Conservation (phyloP, 2,113 vertebrate genomes). For the Hyaena hyaena region DNA sequence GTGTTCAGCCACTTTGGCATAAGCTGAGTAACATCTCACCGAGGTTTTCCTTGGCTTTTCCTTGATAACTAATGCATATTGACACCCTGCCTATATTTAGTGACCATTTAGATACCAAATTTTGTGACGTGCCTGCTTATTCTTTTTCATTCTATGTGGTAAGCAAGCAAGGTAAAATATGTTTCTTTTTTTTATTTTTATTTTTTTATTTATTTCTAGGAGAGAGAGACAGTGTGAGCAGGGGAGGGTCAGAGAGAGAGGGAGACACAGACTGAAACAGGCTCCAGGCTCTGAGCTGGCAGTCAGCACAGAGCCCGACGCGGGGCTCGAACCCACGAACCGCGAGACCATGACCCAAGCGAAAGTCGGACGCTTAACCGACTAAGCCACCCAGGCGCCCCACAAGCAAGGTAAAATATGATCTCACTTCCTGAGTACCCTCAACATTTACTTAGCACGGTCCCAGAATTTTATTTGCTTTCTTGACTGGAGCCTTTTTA, state of each 20-base stretch:
- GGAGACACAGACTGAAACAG: no score
- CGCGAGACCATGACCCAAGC: no score
- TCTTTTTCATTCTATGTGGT: background rate
- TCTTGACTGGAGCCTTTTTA: background rate
- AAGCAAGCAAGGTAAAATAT: background rate
- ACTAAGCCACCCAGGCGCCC: no score
- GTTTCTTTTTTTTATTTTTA: no score
- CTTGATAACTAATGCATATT: background rate
- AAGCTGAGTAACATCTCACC: background rate
- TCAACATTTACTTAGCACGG: background rate
- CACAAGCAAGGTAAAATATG: background rate
- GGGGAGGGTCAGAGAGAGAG: no score
- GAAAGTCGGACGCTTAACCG: no score
- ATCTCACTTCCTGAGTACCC: background rate
- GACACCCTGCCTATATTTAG: background rate
- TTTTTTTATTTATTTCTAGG: no score
- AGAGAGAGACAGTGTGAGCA: no score
- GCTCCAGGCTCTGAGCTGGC: no score
- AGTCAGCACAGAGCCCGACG: no score
- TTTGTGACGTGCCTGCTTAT: background rate
- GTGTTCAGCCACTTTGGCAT: background rate
- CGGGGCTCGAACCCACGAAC: no score
- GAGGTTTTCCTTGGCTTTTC: background rate
- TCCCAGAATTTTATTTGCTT: background rate
- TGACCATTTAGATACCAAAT: background rate